These are phyloP conservation scores for Trachelus stipa DNA, from an alignment of 2,888 invertebrate species.

Conservation along the genomic window DNA sequence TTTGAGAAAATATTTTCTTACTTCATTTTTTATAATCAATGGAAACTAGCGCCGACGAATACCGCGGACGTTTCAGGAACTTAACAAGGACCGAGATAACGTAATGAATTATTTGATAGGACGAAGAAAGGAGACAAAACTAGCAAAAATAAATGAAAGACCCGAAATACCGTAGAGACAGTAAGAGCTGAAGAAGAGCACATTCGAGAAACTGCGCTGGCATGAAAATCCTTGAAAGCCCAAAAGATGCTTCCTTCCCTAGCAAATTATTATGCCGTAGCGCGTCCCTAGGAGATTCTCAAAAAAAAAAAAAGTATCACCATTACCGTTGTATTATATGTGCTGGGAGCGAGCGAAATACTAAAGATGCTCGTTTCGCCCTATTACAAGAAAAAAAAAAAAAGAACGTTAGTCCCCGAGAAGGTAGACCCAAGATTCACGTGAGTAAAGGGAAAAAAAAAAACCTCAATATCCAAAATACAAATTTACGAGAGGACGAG, in stretches of 20 bases:
- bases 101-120: not conserved
- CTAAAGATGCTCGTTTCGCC: not conserved
- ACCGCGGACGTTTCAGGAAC: too few species aligned
- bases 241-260: not conserved
- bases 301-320: not conserved
- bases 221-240: not conserved
- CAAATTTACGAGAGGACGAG: not conserved
- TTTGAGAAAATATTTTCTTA: too few species aligned
- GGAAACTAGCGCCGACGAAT: too few species aligned
- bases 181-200: not conserved
- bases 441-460: too few species aligned
- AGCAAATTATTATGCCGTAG: not conserved
- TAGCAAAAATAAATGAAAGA: not conserved
- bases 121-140: not conserved
- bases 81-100: not conserved
- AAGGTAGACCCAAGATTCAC: not conserved
- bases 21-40: too few species aligned
- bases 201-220: not conserved
- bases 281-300: not conserved
- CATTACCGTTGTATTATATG: not conserved
- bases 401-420: not conserved
- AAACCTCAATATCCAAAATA: not conserved
- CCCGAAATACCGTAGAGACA: not conserved
- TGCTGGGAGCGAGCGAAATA: not conserved
- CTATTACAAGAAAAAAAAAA: not conserved